Conservation (phyloP, 2,888 invertebrate species). For the Apamea sordens region DNA sequence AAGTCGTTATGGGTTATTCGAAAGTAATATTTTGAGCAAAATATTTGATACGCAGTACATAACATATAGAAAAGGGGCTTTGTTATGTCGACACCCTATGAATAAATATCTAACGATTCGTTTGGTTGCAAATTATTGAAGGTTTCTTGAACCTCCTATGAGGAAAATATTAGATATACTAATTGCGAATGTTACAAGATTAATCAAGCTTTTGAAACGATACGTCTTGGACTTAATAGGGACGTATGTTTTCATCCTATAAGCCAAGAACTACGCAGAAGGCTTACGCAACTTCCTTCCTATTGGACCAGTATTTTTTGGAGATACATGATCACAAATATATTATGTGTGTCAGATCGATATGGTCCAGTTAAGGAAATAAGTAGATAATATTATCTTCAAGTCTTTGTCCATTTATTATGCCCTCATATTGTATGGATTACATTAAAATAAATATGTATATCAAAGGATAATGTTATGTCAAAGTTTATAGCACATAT, state of each 20-base stretch:
- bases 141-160: neutral
- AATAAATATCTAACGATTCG: conserved; percentile 38
- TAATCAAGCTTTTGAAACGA: neutral
- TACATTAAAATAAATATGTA: conserved; percentile 17
- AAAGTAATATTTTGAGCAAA: neutral
- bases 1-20: neutral
- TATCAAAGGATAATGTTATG: neutral
- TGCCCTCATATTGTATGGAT: conserved; percentile 5
- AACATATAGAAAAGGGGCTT: conserved; percentile 32
- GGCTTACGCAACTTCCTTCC: conserved; percentile 53
- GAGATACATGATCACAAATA: neutral
- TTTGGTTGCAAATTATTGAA: neutral
- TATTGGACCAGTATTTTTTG: neutral
- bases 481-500: conserved; percentile 19
- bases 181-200: neutral
- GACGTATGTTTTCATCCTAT: conserved; percentile 27
- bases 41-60: conserved; percentile 47
- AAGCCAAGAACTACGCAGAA: conserved; percentile 34
- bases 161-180: neutral
- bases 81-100: conserved; percentile 56
- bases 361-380: neutral
- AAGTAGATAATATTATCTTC: neutral
- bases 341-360: neutral
- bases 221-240: neutral
- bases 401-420: conserved; percentile 17